phyloP scores from a whole-genome alignment of 2,113 vertebrate species.

The Callaeas wilsoni region DNA sequence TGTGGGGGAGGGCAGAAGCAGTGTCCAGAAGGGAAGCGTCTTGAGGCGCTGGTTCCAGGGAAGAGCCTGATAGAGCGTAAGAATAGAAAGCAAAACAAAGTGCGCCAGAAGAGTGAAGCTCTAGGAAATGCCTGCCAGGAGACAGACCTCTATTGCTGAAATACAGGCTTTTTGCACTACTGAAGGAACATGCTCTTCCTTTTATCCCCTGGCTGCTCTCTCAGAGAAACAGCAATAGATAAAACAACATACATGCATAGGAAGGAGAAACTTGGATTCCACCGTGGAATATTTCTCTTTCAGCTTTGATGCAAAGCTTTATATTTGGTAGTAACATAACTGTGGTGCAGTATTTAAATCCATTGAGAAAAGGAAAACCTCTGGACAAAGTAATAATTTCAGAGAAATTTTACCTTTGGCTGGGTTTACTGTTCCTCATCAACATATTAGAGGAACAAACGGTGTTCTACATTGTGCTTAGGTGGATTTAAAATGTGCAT shows the following conservation, averaged over 20 bases:
- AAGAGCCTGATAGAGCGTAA: not conserved
- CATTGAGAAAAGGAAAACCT: not conserved
- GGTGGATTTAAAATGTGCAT: not conserved
- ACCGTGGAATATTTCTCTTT: not conserved
- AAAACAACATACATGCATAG: not conserved
- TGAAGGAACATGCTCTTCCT: not conserved
- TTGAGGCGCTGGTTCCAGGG: not conserved
- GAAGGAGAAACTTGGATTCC: not conserved
- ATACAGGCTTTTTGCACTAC: not conserved
- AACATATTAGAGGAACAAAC: not conserved
- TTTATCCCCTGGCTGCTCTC: not conserved
- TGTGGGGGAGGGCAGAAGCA: not conserved
- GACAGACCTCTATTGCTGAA: not conserved
- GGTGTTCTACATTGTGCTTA: not conserved
- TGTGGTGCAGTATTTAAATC: not conserved
- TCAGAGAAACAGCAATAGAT: not conserved
- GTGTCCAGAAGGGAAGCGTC: not conserved
- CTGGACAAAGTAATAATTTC: not conserved
- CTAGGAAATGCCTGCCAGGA: not conserved
- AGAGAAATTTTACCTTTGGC: not conserved
- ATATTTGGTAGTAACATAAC: not conserved
- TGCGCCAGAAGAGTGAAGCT: not conserved
- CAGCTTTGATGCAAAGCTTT: not conserved
- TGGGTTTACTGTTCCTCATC: not conserved
- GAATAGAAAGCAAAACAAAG: conserved; percentile 27